Evolutionary conservation across 2,888 invertebrate genomes (phyloP).

Genomic region (Microctonus brassicae): DNA sequence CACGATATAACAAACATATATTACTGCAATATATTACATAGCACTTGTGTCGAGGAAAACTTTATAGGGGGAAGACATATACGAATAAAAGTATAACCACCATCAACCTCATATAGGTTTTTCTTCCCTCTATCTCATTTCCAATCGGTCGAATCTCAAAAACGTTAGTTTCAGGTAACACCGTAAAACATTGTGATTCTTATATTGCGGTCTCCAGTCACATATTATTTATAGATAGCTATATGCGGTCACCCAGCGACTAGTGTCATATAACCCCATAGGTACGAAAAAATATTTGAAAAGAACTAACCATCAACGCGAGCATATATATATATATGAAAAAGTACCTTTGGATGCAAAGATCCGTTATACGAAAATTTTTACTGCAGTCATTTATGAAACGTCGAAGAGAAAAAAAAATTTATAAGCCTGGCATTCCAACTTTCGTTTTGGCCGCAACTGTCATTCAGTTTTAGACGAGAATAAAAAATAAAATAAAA

Average conservation of each 20-base stretch:
- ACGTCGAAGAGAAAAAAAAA: conserved; percentile 31
- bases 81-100: background rate
- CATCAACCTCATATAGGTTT: background rate
- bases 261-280: conserved; percentile 44
- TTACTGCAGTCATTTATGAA: conserved; percentile 41
- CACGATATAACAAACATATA: conserved; percentile 11
- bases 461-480: conserved; percentile 1
- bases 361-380: conserved; percentile 20
- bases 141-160: conserved; percentile 19
- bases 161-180: conserved; percentile 45
- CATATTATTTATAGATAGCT: conserved; percentile 48
- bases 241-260: conserved; percentile 38
- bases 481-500: conserved; percentile 11
- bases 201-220: conserved; percentile 47
- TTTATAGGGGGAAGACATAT: background rate
- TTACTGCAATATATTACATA: background rate
- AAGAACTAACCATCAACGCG: background rate
- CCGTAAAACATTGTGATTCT: conserved; percentile 46
- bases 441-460: conserved; percentile 21
- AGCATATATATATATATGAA: background rate
- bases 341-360: conserved; percentile 7
- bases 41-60: background rate
- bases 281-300: background rate
- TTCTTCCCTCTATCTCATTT: conserved; percentile 22
- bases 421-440: conserved; percentile 42